Percentiles rank a stretch among this genome's conserved stretches.
Evolutionary conservation across 2,113 vertebrate species (phyloP).

Genomic region (Proteles cristata): DNA sequence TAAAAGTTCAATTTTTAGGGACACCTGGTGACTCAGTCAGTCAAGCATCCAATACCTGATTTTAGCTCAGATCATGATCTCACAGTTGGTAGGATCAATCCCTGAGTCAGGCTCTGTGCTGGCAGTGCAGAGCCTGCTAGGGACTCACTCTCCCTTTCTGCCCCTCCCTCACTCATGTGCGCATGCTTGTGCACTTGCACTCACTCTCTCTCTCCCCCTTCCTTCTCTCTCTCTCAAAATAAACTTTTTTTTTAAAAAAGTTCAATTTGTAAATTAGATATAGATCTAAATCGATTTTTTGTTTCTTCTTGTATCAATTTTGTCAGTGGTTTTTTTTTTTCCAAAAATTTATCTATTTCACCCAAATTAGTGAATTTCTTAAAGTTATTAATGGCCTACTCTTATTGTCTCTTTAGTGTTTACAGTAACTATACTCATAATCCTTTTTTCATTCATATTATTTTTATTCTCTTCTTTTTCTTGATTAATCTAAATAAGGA

Average conservation of each 20-base stretch:
- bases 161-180: too few species aligned
- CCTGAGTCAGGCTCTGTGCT: too few species aligned
- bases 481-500: not conserved
- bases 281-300: not conserved
- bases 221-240: too few species aligned
- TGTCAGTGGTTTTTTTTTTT: not conserved
- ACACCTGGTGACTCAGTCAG: too few species aligned
- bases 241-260: not conserved
- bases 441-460: not conserved
- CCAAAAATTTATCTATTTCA: not conserved
- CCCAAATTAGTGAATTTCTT: not conserved
- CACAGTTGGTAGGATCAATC: too few species aligned
- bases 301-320: not conserved
- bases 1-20: not conserved
- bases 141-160: too few species aligned
- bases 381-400: not conserved
- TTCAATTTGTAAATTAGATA: not conserved
- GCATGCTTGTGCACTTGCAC: too few species aligned
- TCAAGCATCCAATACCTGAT: too few species aligned
- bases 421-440: not conserved
- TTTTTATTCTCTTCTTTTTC: not conserved
- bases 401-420: not conserved
- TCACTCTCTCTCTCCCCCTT: too few species aligned
- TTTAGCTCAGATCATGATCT: too few species aligned
- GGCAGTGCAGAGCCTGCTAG: too few species aligned